A percentile compares a stretch with the other conserved stretches of the same genome.
Conservation (phyloP, 2,113 vertebrate genomes). For the Phalacrocorax carbo region DNA sequence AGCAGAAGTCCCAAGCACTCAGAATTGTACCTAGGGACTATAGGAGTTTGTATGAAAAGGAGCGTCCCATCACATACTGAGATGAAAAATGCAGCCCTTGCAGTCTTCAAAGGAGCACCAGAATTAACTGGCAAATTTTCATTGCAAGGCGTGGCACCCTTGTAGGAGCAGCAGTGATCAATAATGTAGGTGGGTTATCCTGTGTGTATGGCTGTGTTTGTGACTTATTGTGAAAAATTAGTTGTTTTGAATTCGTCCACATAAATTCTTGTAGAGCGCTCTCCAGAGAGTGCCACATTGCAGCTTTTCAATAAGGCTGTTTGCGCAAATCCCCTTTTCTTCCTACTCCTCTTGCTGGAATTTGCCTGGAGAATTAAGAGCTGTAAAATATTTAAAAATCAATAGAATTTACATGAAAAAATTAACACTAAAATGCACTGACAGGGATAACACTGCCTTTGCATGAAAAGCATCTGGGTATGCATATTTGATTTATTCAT, state of each 20-base stretch:
- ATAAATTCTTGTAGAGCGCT: background rate
- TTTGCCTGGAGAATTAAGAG: slow-evolving; percentile 26
- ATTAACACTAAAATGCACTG: background rate
- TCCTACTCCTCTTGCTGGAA: background rate
- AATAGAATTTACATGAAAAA: slow-evolving; percentile 36
- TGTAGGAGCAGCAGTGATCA: background rate
- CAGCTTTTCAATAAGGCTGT: background rate
- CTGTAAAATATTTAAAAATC: slow-evolving; percentile 40
- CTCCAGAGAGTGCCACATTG: background rate
- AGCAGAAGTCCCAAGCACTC: background rate
- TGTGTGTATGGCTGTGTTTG: background rate
- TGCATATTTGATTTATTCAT: slow-evolving; percentile 40
- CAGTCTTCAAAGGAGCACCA: background rate
- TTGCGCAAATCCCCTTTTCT: background rate
- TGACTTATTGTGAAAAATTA: background rate
- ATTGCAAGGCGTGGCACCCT: background rate
- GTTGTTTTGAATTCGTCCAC: background rate
- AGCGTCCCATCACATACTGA: background rate
- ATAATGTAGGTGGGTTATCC: background rate
- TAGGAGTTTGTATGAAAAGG: background rate
- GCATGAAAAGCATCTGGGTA: background rate
- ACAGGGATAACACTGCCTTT: background rate
- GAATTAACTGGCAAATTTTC: background rate
- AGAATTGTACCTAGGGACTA: background rate
- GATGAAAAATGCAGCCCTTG: background rate